These are phyloP conservation scores for Castor canadensis DNA, from an alignment of 2,113 vertebrate genomes.

Conservation along the genomic window DNA sequence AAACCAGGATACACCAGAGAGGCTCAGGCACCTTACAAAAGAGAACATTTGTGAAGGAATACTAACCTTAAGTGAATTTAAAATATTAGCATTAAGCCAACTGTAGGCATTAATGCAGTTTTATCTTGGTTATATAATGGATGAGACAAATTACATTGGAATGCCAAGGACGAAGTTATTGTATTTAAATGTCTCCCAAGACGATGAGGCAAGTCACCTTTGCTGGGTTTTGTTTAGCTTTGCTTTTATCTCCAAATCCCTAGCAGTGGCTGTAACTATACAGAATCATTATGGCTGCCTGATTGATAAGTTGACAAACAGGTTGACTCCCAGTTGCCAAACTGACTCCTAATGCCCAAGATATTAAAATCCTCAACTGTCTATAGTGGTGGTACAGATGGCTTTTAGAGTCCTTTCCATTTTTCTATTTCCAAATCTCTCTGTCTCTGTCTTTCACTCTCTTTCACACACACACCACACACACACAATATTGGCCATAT, in stretches of 20 bases:
- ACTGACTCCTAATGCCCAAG: neutral
- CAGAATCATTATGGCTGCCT: neutral
- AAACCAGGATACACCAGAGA: neutral
- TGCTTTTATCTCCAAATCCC: neutral
- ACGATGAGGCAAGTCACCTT: neutral
- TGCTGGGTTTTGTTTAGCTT: neutral
- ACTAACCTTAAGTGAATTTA: neutral
- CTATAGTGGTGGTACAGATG: neutral
- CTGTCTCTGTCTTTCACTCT: accelerated
- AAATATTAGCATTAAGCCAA: neutral
- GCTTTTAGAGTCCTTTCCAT: neutral
- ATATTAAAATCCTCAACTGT: neutral
- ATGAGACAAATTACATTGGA: neutral
- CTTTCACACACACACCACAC: neutral
- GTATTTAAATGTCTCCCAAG: neutral
- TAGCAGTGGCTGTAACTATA: neutral
- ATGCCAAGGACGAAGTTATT: neutral
- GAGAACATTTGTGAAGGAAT: neutral
- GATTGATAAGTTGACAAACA: neutral
- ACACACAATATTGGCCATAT: neutral
- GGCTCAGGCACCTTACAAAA: neutral
- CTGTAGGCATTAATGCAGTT: neutral
- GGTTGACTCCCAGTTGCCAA: neutral
- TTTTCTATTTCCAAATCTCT: neutral
- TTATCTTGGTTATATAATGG: neutral